phyloP scores from a whole-genome alignment of 2,113 vertebrate species.

The Coracopsis vasa region DNA sequence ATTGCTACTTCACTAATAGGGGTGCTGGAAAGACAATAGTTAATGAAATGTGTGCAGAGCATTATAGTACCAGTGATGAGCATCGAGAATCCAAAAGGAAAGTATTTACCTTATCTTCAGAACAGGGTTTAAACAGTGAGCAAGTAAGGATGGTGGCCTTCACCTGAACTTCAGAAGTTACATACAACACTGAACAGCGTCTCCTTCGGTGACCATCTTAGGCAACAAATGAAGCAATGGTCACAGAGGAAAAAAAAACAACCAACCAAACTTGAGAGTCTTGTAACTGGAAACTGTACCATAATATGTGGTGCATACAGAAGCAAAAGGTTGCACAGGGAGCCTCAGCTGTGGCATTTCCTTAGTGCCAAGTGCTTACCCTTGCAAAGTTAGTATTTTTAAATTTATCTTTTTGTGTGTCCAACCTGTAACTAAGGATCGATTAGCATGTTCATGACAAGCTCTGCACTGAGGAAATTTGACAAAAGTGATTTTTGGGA shows the following conservation, averaged over 20 bases:
- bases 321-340: neutral
- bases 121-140: neutral
- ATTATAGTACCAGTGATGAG: neutral
- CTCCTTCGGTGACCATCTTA: neutral
- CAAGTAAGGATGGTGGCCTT: neutral
- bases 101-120: neutral
- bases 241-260: fast-evolving
- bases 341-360: neutral
- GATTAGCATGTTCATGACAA: neutral
- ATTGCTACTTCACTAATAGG: neutral
- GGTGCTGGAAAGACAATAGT: neutral
- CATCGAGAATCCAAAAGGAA: neutral
- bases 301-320: neutral
- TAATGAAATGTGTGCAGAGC: neutral
- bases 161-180: neutral
- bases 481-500: neutral
- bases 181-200: neutral
- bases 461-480: neutral
- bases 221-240: neutral
- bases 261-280: neutral
- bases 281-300: neutral
- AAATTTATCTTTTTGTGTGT: neutral
- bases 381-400: neutral
- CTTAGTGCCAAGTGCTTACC: neutral
- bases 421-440: neutral